Evolutionary conservation across 2,888 invertebrate species (phyloP).

Genomic region (Phaonia tiefii): DNA sequence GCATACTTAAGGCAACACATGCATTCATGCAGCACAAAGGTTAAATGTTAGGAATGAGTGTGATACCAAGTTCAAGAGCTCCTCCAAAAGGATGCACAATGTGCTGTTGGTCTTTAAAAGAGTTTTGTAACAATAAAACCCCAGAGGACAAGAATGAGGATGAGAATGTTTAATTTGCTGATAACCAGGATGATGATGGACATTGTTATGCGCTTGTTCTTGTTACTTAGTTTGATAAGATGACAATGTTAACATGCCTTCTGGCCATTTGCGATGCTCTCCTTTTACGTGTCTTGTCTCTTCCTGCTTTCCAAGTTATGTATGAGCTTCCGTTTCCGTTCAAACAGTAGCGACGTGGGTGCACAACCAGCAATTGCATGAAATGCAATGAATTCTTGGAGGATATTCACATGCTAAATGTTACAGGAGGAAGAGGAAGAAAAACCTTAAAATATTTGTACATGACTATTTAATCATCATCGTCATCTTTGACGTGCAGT

Average conservation of each 20-base stretch:
- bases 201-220: constrained; percentile 29
- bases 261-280: constrained; percentile 20
- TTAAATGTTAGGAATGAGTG: not conserved
- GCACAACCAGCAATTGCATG: too few species aligned
- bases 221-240: constrained; percentile 35
- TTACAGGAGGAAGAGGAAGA: too few species aligned
- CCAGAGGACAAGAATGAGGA: too few species aligned
- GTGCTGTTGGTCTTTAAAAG: too few species aligned
- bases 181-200: not conserved
- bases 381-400: too few species aligned
- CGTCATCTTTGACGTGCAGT: too few species aligned
- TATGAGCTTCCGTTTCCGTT: constrained; percentile 54
- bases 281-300: not conserved
- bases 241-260: constrained; percentile 35
- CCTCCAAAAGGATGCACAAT: not conserved
- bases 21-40: constrained; percentile 1
- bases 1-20: constrained; percentile 7
- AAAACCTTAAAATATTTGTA: too few species aligned
- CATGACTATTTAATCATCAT: too few species aligned
- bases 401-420: too few species aligned
- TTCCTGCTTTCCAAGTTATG: not conserved
- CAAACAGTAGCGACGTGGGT: not conserved
- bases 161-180: too few species aligned
- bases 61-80: not conserved
- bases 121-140: too few species aligned